Percentiles rank a stretch among this genome's conserved stretches.
phyloP scores from a whole-genome alignment of 2,888 invertebrate genomes.

The Mylabris sibirica region DNA sequence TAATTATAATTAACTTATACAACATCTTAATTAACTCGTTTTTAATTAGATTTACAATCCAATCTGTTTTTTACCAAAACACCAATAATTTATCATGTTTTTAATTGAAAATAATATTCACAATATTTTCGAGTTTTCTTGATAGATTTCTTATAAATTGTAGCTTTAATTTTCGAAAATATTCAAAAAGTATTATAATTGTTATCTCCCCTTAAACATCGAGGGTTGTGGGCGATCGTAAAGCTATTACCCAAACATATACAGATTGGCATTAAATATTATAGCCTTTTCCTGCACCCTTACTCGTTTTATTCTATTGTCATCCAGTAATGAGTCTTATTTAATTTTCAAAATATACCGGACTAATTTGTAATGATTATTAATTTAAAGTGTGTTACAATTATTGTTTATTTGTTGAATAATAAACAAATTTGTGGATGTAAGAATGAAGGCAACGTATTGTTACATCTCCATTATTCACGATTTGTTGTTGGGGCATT shows the following conservation, averaged over 20 bases:
- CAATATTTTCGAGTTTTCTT: no score
- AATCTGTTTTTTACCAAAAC: no score
- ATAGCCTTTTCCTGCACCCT: conserved; percentile 47
- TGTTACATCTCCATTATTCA: background rate
- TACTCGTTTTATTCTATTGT: conserved; percentile 34
- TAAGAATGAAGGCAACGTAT: background rate
- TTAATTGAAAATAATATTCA: no score
- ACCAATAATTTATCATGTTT: no score
- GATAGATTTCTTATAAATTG: no score
- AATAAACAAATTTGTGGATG: background rate
- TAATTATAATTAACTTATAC: no score
- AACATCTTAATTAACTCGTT: no score
- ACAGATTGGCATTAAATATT: conserved; percentile 57
- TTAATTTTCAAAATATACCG: conserved; percentile 46
- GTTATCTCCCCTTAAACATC: conserved; percentile 44
- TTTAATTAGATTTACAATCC: no score
- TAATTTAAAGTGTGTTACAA: background rate
- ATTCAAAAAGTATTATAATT: no score
- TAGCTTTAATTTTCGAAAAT: no score
- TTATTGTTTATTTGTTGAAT: background rate
- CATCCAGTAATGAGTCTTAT: conserved; percentile 46
- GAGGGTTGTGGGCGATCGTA: conserved; percentile 52
- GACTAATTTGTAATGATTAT: background rate
- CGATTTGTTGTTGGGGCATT: background rate
- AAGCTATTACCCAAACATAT: conserved; percentile 54